A percentile compares a stretch with the other conserved stretches of the same genome.
Conservation (phyloP, 2,888 invertebrate genomes). For the Amphipyra berbera region DNA sequence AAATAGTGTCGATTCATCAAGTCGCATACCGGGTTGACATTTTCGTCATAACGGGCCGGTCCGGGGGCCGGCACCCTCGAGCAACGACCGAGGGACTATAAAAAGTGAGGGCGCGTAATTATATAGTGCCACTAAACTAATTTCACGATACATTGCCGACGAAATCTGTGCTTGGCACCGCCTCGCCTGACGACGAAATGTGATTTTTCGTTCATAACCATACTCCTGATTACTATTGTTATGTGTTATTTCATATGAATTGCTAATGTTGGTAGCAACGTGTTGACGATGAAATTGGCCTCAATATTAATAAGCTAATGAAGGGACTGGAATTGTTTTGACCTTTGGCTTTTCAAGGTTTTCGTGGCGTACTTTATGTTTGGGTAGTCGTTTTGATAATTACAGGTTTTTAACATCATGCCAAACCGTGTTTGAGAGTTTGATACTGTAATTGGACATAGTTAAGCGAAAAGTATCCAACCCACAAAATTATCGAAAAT, state of each 20-base stretch:
- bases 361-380: conserved; percentile 54
- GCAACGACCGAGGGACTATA: conserved; percentile 76
- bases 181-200: conserved; percentile 81
- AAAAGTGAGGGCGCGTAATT: conserved; percentile 88
- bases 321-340: conserved; percentile 69
- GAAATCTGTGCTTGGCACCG: conserved; percentile 89
- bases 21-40: conserved; percentile 87
- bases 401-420: conserved; percentile 46
- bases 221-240: conserved; percentile 87
- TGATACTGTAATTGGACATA: conserved; percentile 38
- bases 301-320: conserved; percentile 75
- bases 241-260: conserved; percentile 86
- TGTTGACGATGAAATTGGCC: conserved; percentile 73
- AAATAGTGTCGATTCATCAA: conserved; percentile 89
- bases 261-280: conserved; percentile 78
- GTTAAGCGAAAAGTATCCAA: too few relatives aligned
- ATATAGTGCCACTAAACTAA: conserved; percentile 90
- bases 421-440: conserved; percentile 36
- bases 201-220: conserved; percentile 84
- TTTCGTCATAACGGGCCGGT: conserved; percentile 86
- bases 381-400: conserved; percentile 59
- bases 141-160: conserved; percentile 90
- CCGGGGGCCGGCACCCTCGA: conserved; percentile 63
- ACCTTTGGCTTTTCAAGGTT: conserved; percentile 73
- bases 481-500: too few relatives aligned